Percentiles rank a stretch among this genome's conserved stretches.
Conservation (phyloP, 2,888 invertebrate species). For the Oscheius myriophilus region DNA sequence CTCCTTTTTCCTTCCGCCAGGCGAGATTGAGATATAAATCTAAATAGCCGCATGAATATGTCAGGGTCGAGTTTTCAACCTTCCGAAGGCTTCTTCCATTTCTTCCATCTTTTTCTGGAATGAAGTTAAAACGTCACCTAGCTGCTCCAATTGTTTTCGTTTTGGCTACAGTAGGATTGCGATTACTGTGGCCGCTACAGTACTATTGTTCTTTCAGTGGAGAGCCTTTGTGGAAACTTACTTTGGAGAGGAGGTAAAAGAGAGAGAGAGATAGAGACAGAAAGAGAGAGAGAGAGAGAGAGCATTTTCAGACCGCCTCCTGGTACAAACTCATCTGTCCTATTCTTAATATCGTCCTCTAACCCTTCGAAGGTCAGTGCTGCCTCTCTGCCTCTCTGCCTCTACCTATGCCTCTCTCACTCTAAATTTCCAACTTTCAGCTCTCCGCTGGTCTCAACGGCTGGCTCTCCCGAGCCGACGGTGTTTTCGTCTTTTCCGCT, state of each 20-base stretch:
- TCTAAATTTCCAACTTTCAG: neutral
- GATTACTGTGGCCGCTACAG: neutral
- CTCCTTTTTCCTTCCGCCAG: too few species aligned
- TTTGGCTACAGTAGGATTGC: neutral
- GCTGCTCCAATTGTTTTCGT: neutral
- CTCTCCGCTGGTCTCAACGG: neutral
- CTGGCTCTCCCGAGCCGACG: constrained; percentile 8
- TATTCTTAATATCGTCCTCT: constrained; percentile 1
- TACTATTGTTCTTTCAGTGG: neutral
- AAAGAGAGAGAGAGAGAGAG: too few species aligned
- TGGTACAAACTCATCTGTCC: neutral
- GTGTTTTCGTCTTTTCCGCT: constrained; percentile 10
- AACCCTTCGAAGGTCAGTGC: neutral
- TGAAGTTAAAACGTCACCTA: neutral
- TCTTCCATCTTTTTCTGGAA: too few species aligned
- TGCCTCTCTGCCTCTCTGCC: neutral
- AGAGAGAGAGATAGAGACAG: neutral
- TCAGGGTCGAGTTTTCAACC: too few species aligned
- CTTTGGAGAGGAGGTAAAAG: neutral
- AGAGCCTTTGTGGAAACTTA: constrained; percentile 14
- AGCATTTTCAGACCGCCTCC: neutral
- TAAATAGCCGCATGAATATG: too few species aligned
- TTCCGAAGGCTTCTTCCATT: too few species aligned
- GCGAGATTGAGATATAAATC: too few species aligned
- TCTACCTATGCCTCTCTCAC: too few species aligned